These are phyloP conservation scores for Serranus cabrilla DNA, from an alignment of 2,797 vertebrate genomes.

Conservation along the genomic window DNA sequence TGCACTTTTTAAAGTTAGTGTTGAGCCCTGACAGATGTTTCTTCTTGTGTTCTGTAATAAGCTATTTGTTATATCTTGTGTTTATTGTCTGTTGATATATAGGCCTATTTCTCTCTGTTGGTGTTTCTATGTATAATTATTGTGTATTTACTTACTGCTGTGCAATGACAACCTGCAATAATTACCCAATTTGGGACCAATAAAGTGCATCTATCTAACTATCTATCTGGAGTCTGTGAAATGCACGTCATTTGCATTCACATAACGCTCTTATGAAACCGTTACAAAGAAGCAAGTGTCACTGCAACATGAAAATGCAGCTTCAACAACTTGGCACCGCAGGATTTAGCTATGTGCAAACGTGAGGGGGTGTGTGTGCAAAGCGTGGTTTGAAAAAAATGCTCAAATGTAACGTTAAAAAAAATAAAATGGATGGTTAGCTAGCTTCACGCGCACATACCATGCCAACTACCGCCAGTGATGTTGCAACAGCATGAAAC, in stretches of 20 bases:
- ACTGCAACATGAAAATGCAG: background rate
- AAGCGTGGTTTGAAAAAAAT: constrained; percentile 48
- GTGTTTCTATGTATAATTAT: too few species aligned
- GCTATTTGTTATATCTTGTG: too few species aligned
- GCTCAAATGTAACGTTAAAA: background rate
- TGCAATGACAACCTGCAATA: too few species aligned
- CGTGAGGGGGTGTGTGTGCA: constrained; percentile 38
- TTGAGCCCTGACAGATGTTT: too few species aligned
- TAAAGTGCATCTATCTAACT: too few species aligned
- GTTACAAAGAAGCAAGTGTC: constrained; percentile 3
- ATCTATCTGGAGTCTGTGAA: too few species aligned
- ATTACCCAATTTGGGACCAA: too few species aligned
- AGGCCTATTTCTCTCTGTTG: too few species aligned
- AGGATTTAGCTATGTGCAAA: background rate
- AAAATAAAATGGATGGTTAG: constrained; percentile 53
- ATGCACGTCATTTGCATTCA: background rate
- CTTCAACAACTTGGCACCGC: background rate
- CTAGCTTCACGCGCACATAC: background rate
- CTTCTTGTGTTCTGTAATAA: too few species aligned
- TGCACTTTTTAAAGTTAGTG: too few species aligned
- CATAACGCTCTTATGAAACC: background rate
- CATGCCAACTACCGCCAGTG: background rate
- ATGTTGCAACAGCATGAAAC: background rate
- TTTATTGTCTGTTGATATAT: too few species aligned
- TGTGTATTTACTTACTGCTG: too few species aligned